Evolutionary conservation across 2,888 invertebrate genomes (phyloP).

Genomic region (Keiferia lycopersicella): DNA sequence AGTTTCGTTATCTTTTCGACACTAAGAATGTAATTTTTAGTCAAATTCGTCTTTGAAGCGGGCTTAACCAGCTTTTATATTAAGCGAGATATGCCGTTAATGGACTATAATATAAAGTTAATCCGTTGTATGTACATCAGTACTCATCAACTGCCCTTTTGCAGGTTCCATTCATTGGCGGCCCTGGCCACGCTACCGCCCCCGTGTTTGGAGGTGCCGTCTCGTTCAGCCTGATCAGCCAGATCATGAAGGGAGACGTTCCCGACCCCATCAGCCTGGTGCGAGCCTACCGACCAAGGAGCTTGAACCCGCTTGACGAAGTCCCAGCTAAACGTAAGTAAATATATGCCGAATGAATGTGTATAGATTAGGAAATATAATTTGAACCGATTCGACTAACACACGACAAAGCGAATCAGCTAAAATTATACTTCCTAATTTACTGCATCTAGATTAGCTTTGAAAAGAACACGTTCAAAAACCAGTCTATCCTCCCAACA

Average conservation of each 20-base stretch:
- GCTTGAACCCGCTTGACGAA: conserved; percentile 78
- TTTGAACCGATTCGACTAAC: too few species aligned
- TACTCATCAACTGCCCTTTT: too few species aligned
- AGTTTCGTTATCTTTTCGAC: conserved; percentile 41
- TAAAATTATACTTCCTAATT: too few species aligned
- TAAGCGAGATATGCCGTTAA: too few species aligned
- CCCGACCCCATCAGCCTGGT: conserved; percentile 78
- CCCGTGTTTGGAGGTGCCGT: conserved; percentile 82
- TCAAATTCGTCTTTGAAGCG: too few species aligned
- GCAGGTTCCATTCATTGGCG: conserved; percentile 46
- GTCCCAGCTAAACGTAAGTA: conserved; percentile 83
- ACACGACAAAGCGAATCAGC: too few species aligned
- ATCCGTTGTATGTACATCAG: too few species aligned
- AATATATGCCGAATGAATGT: conserved; percentile 39
- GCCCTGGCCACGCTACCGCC: conserved; percentile 48
- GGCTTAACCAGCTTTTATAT: too few species aligned
- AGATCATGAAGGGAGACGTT: conserved; percentile 82
- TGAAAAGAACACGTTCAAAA: neutral
- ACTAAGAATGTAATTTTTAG: neutral
- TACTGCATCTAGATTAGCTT: too few species aligned
- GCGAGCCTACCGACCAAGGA: conserved; percentile 78
- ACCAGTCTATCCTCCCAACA: conserved; percentile 47
- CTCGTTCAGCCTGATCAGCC: conserved; percentile 82
- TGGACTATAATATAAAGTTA: too few species aligned
- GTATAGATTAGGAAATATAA: too few species aligned